Evolutionary conservation across 2,888 invertebrate genomes (phyloP).

Genomic region (Pogonocherus hispidulus): DNA sequence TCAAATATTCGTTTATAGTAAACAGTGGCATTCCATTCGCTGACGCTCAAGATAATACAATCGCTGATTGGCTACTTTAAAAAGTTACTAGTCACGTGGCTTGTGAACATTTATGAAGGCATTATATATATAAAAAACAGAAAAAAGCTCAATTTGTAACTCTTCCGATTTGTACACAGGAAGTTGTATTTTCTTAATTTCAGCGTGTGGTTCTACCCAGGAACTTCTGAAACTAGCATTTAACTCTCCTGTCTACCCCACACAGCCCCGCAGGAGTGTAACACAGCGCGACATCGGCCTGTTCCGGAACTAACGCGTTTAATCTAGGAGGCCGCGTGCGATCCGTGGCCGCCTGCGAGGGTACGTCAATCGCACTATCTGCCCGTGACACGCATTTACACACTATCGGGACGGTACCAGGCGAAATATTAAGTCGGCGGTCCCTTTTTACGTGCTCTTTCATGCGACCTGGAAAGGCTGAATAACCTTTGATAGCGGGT

Average conservation of each 20-base stretch:
- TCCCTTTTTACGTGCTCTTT: constrained; percentile 21
- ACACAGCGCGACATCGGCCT: constrained; percentile 29
- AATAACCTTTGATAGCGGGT: constrained; percentile 22
- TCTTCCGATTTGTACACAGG: too few relatives aligned
- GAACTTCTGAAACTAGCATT: not conserved
- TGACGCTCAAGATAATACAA: too few relatives aligned
- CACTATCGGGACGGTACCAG: constrained; percentile 55
- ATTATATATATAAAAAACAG: too few relatives aligned
- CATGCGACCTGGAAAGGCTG: constrained; percentile 22
- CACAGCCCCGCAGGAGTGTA: not conserved
- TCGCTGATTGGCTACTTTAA: too few relatives aligned
- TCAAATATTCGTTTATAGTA: too few relatives aligned
- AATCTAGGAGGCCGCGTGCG: constrained; percentile 47
- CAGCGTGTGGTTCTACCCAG: too few relatives aligned
- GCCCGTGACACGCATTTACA: constrained; percentile 60
- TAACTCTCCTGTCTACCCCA: not conserved
- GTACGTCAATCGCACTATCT: constrained; percentile 61
- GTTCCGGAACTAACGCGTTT: constrained; percentile 42
- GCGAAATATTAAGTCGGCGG: constrained; percentile 32
- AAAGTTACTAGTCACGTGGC: too few relatives aligned
- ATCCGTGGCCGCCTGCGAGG: constrained; percentile 39
- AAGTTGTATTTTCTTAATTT: too few relatives aligned
- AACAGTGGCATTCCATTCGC: too few relatives aligned
- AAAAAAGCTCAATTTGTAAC: too few relatives aligned
- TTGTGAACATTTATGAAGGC: too few relatives aligned